Conservation (phyloP, 64 coral and sea anemone genomes). For the Catalaphyllia jardinei region DNA sequence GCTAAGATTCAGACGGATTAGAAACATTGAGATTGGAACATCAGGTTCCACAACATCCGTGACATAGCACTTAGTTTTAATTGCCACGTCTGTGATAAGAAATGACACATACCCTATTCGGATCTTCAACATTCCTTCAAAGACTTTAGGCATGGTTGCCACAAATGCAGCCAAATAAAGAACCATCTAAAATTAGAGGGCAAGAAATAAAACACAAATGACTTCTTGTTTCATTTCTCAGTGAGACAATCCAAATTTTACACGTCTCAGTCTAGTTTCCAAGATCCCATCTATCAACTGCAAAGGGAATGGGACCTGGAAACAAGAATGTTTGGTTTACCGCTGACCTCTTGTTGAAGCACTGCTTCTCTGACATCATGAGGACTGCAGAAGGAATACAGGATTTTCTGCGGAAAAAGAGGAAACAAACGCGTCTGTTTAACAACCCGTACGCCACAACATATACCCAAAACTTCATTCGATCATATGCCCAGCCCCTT, state of each 20-base stretch:
- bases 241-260: too few relatives aligned
- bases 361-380: constrained; percentile 97
- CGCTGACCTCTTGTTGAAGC: constrained; percentile 84
- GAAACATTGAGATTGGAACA: too few relatives aligned
- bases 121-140: constrained; percentile 96
- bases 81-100: too few relatives aligned
- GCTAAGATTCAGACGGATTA: too few relatives aligned
- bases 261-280: background rate
- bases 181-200: constrained; percentile 67
- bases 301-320: background rate
- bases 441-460: background rate
- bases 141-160: constrained; percentile 79
- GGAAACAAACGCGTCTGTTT: background rate
- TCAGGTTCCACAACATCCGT: too few relatives aligned
- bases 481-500: too few relatives aligned
- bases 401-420: constrained; percentile 72
- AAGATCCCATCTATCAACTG: background rate
- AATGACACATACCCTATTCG: constrained; percentile 74
- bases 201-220: background rate
- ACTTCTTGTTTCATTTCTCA: background rate
- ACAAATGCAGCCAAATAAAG: constrained; percentile 92
- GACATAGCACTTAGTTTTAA: too few relatives aligned
- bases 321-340: background rate
- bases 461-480: too few relatives aligned
- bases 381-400: constrained; percentile 94